Conservation (phyloP, 1,140 invertebrate species). For the Trachymyrmex cornetzi region DNA sequence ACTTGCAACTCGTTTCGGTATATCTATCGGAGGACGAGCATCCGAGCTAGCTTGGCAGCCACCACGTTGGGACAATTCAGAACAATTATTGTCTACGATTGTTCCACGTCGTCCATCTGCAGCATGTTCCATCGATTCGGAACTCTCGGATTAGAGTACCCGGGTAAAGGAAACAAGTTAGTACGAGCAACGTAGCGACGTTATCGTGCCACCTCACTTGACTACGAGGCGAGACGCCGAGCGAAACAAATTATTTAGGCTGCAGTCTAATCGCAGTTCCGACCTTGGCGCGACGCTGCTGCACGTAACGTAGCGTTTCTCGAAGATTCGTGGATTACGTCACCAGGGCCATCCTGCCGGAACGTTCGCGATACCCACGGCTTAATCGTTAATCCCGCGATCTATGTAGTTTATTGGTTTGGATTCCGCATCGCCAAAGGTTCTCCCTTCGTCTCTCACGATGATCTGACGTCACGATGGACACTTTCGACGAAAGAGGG, state of each 20-base stretch:
- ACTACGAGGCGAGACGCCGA: not conserved
- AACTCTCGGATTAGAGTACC: not conserved
- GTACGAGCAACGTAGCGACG: too few relatives aligned
- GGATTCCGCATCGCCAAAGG: not conserved
- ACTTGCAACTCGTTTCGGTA: not conserved
- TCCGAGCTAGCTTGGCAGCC: not conserved
- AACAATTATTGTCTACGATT: conserved; percentile 18
- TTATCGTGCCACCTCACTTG: not conserved
- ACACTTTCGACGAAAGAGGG: conserved; percentile 4
- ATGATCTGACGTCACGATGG: not conserved
- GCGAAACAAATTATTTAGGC: not conserved
- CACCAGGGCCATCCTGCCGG: not conserved
- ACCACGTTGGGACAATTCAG: not conserved
- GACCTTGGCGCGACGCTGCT: not conserved
- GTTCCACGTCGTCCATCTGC: not conserved
- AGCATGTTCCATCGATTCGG: conserved; percentile 7
- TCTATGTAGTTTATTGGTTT: not conserved
- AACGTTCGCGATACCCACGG: not conserved
- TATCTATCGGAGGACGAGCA: not conserved
- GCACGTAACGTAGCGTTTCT: not conserved
- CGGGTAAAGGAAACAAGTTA: not conserved
- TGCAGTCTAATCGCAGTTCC: not conserved
- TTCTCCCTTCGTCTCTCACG: not conserved
- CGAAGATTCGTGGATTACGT: conserved; percentile 1
- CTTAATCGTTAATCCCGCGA: too few relatives aligned